Percentiles rank a stretch among this genome's conserved stretches.
Conservation (phyloP, 2,797 vertebrate species). For the Acropternis orthonyx region DNA sequence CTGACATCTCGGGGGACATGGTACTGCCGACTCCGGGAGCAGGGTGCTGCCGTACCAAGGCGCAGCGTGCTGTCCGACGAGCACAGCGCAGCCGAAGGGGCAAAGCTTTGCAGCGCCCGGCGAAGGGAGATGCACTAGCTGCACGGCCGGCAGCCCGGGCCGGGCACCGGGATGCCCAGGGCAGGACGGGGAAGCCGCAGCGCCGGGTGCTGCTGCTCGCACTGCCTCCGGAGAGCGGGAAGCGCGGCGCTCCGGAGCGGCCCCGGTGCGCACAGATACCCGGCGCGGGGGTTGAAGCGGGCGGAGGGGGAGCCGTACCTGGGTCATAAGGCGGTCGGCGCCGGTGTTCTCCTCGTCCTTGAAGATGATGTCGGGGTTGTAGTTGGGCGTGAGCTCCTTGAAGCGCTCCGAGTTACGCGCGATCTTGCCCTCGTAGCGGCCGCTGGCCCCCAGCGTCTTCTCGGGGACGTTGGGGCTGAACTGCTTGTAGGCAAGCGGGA, state of each 20-base stretch:
- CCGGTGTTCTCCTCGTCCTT: conserved; percentile 99
- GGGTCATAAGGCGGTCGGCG: conserved; percentile 92
- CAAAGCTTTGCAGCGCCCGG: neutral
- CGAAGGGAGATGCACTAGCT: neutral
- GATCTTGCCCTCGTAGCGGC: conserved; percentile 94
- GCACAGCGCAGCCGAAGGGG: neutral
- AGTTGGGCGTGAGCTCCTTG: conserved; percentile 95
- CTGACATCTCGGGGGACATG: neutral
- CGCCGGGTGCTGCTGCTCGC: neutral
- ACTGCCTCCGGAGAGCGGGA: neutral
- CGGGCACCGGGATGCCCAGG: neutral
- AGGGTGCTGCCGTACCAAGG: neutral
- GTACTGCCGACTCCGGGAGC: neutral
- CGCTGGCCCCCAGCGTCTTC: conserved; percentile 96
- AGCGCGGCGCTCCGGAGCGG: neutral
- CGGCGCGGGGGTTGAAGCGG: neutral
- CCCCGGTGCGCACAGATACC: neutral
- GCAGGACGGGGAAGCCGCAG: neutral
- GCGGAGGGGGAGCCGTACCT: conserved; percentile 77
- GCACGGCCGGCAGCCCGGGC: neutral
- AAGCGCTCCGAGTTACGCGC: conserved; percentile 93
- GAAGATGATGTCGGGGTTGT: conserved; percentile 98
- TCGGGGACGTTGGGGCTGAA: conserved; percentile 96
- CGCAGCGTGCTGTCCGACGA: neutral
- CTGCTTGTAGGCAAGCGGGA: conserved; percentile 94